Evolutionary conservation across 2,797 vertebrate genomes (phyloP).

Genomic region (Diglossa cyanea): DNA sequence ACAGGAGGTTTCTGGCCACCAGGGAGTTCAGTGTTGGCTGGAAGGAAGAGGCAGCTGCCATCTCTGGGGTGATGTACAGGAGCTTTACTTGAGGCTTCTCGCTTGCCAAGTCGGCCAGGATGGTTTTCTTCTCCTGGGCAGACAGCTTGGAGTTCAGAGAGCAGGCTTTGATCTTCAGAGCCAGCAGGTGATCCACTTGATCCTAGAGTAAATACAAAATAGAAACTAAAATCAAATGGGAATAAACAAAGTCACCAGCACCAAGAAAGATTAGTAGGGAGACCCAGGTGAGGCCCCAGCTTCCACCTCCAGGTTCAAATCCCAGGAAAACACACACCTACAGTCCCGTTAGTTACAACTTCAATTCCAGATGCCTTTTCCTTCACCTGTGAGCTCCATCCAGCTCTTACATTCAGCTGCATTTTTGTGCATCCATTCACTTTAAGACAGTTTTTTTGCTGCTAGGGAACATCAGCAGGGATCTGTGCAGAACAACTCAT

Average conservation of each 20-base stretch:
- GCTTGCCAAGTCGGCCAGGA: constrained; percentile 84
- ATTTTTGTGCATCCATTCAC: background rate
- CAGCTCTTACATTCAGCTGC: background rate
- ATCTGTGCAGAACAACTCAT: background rate
- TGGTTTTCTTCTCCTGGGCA: constrained; percentile 78
- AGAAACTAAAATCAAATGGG: background rate
- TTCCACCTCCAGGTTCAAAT: background rate
- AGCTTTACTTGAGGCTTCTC: constrained; percentile 87
- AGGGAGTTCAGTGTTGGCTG: constrained; percentile 85
- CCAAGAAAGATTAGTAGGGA: background rate
- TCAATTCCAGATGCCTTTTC: background rate
- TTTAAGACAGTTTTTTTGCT: background rate
- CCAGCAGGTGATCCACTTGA: constrained; percentile 88
- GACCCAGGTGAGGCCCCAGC: background rate
- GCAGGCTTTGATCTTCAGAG: constrained; percentile 85
- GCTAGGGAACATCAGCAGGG: background rate
- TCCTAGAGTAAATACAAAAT: constrained; percentile 71
- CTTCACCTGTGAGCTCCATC: background rate
- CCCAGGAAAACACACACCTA: background rate
- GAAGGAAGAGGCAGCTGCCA: constrained; percentile 91
- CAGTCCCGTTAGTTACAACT: background rate
- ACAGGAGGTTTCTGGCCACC: constrained; percentile 82
- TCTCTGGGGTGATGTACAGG: constrained; percentile 95
- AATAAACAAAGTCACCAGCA: background rate
- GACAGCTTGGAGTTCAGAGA: constrained; percentile 93